Evolutionary conservation across 1,140 invertebrate species (phyloP), one percentile per base, ranked within the genome.

Genomic region (Caerostris extrusa): DNA sequence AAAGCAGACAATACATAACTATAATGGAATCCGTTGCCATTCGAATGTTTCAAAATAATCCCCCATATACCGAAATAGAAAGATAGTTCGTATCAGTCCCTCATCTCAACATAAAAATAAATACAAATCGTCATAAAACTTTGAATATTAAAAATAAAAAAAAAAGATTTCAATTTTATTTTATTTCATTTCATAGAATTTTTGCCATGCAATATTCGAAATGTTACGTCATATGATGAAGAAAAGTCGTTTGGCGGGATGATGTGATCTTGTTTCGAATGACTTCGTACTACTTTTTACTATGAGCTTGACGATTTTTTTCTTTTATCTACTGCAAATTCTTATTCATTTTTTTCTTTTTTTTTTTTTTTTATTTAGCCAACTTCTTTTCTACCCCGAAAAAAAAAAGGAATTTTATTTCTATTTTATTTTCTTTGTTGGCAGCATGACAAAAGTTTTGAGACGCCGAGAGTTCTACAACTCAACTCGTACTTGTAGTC

Each of bases 361-460:
- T 88, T 7, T 64, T 88, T 85, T 56, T 5, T 14, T 85, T 55
- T 88, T 88, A 53, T 88, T 88, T 64, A 17, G 50, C 86, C 86
- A 88, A 88, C 86, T 91, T 34, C 88, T 58, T 69, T 58, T 71
- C 14, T 61, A 58, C 56, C 34, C n/a, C 71, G 56, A 61, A 69
- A 64, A 53, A 56, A 61, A 69, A 64, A 53, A n/a, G 19, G 50
- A 57, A 17, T 88, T 61, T 82, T 82, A 50, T 61, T 81, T 50
- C 34, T 91, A 55, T 91, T 91, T 91, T 82, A 81, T 91, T 58
- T 71, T 77, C 67, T 93, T 77, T 87, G 67, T 87, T 93, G 91
- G 91, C 91, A 93, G 82, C 58, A 93, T 87, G 91, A 93, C 91
- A 93, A 93, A 93, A 93, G 85, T 86, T 93, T 87, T 61, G 82